Percentiles rank a stretch among this genome's conserved stretches.
phyloP scores from a whole-genome alignment of 2,888 invertebrate genomes.

The Lochmaea capreae region DNA sequence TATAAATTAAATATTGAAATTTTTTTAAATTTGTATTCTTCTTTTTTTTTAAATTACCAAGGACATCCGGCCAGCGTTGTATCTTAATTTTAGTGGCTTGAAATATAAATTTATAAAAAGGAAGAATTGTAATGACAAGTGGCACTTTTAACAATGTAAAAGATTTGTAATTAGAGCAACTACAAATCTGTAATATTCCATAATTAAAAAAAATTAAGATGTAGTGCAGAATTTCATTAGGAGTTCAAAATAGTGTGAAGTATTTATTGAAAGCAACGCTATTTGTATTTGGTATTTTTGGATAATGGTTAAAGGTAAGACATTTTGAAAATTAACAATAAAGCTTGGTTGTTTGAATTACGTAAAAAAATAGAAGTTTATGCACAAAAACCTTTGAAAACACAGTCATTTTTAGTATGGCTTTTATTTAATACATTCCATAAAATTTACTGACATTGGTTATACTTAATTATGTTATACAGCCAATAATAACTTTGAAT shows the following conservation, averaged over 20 bases:
- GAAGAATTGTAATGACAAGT: neutral
- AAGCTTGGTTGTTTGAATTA: too few relatives aligned
- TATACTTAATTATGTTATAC: conserved; percentile 1
- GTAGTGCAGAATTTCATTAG: neutral
- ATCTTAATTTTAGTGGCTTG: neutral
- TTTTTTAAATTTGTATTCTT: neutral
- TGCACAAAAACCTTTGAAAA: too few relatives aligned
- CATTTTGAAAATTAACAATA: neutral
- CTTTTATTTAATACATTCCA: neutral
- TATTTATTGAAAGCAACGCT: neutral
- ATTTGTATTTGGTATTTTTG: neutral
- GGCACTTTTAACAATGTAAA: neutral
- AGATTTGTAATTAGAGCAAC: neutral
- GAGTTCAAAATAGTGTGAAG: neutral
- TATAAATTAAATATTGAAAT: neutral
- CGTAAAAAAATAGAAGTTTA: neutral
- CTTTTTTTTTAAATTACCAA: neutral
- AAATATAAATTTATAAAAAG: neutral
- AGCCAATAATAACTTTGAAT: neutral
- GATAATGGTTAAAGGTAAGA: conserved; percentile 24
- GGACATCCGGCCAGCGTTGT: neutral
- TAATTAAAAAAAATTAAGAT: conserved; percentile 1
- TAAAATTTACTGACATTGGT: neutral
- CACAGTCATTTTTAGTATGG: neutral
- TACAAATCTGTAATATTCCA: neutral